These are phyloP conservation scores for Drosophila nr. medialis DNA, from an alignment of 2,888 invertebrate species.

Conservation along the genomic window DNA sequence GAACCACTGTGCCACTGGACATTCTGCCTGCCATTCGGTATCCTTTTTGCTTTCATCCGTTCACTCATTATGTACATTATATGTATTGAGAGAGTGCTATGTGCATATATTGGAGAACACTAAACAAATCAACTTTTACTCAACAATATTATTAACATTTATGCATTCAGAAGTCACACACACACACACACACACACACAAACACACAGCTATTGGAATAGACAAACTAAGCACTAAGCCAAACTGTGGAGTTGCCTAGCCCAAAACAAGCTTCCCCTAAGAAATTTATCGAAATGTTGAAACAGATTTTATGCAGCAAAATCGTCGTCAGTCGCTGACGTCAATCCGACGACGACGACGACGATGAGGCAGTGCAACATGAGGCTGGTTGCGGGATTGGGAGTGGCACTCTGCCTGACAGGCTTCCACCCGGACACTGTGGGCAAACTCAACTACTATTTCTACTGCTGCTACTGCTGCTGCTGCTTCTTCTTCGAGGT, in stretches of 20 bases:
- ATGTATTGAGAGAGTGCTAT: slow-evolving; percentile 64
- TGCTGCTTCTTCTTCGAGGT: slow-evolving; percentile 76
- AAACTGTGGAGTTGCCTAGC: slow-evolving; percentile 45
- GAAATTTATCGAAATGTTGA: slow-evolving; percentile 81
- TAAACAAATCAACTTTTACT: slow-evolving; percentile 80
- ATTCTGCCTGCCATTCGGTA: slow-evolving; percentile 2
- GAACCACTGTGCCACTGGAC: slow-evolving; percentile 32
- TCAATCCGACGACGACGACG: slow-evolving; percentile 44
- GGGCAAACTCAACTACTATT: slow-evolving; percentile 41
- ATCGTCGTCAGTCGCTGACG: slow-evolving; percentile 61
- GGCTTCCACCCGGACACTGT: slow-evolving; percentile 57
- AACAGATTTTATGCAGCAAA: slow-evolving; percentile 80
- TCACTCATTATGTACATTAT: slow-evolving; percentile 76
- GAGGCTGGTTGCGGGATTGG: slow-evolving; percentile 46
- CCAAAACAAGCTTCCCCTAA: slow-evolving; percentile 62
- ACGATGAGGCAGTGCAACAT: slow-evolving; percentile 53
- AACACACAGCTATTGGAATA: slow-evolving; percentile 14
- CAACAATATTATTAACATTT: slow-evolving; percentile 82
- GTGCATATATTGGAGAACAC: slow-evolving; percentile 57
- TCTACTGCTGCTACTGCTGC: slow-evolving; percentile 8
- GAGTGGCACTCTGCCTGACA: slow-evolving; percentile 45
- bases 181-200: slow-evolving; percentile 44
- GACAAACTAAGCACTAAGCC: slow-evolving; percentile 58
- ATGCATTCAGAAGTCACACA: slow-evolving; percentile 76
- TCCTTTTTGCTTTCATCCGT: slow-evolving; percentile 42